These are phyloP conservation scores for Synergus umbraculus DNA, from an alignment of 2,888 invertebrate genomes.

Conservation along the genomic window DNA sequence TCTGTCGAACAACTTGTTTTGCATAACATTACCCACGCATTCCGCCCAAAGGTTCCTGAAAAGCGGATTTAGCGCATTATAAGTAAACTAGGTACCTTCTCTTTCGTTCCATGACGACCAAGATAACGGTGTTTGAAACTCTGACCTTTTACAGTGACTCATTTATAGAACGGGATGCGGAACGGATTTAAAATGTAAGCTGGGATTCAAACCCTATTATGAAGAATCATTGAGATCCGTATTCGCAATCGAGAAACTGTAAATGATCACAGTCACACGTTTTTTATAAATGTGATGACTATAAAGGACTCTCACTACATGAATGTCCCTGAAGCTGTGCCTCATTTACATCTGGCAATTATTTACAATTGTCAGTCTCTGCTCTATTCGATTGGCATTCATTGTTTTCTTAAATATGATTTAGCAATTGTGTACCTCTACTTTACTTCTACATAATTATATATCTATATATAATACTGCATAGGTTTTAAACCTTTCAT, in stretches of 20 bases:
- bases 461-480: too few species aligned
- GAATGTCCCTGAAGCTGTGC: not conserved
- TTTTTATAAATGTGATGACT: not conserved
- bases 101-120: not conserved
- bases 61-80: not conserved
- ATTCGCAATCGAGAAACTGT: too few species aligned
- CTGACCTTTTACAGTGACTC: constrained; percentile 19
- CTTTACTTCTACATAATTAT: too few species aligned
- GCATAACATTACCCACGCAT: not conserved
- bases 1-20: not conserved
- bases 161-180: constrained; percentile 8
- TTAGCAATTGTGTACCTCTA: not conserved
- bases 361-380: not conserved
- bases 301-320: not conserved
- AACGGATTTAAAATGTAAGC: not conserved
- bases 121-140: constrained; percentile 16
- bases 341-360: not conserved
- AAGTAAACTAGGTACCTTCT: not conserved
- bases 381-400: not conserved
- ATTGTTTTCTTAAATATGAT: not conserved
- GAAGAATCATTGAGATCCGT: too few species aligned
- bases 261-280: not conserved
- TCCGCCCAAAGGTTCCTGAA: not conserved
- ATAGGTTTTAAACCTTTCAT: too few species aligned
- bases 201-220: not conserved